Base-by-base conservation (phyloP, 2,113 vertebrate species). In the Sebastes schlegelii region DNA sequence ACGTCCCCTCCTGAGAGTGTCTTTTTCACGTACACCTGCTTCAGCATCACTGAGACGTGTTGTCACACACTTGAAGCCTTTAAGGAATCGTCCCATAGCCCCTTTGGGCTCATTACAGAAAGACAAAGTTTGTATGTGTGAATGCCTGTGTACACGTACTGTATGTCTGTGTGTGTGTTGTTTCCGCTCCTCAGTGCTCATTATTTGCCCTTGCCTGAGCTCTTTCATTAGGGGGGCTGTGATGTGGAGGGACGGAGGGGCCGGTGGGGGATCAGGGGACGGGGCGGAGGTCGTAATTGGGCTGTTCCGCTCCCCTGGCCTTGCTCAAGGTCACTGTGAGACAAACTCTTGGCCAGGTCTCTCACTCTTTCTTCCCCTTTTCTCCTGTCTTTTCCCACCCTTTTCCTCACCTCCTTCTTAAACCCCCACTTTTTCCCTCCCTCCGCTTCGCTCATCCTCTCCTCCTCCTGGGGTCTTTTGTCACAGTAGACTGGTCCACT, bases 211-310 rank as follows among this genome's bases (percentile, higher is more conserved):
- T 52, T 87, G 80, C 87, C 85, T 83, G 89, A 93, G 91, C 85
- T 94, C 91, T 94, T 94, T 95, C 92, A 94, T 95, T 94, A 94
- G 69, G 61, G 68, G 63, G 79, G 51, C 77, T 74, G 73, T 78
- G 84, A 84, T 81, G 85, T 84, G 86, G 89, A 91, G 89, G 90
- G 92, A 86, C 79, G n/a, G 79, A 77, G 40, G 80, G 76, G 80
- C 82, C 74, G 64, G 81, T 74, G 21, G 79, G 93, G 83, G 89
- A 93, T 78, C 90, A 82, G 89, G 91, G 91, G 88, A 92, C 66
- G 77, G 86, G 83, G 86, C 68, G 89, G 89, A 87, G 93, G 89
- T 91, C 84, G 85, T 95, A 95, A 96, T 96, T 95, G 91, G 92
- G 83, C 89, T 83, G 90, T 95, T 95, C 92, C 88, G 80, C 89